Evolutionary conservation across 1,140 invertebrate genomes (phyloP).

Genomic region (Lordiphosa mommai): DNA sequence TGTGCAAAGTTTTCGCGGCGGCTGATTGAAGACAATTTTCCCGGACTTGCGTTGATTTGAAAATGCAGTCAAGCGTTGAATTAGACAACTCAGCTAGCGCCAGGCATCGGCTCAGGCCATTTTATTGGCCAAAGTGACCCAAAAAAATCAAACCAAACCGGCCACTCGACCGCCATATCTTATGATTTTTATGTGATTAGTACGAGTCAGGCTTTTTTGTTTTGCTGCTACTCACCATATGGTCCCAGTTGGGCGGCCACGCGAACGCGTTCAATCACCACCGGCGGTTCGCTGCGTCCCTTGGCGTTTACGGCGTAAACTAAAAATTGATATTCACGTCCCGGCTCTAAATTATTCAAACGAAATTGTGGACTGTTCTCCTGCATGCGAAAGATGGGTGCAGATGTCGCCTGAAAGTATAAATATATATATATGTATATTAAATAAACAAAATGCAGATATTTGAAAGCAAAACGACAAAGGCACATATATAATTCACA

Average conservation of each 20-base stretch:
- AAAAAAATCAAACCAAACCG: slow-evolving; percentile 15
- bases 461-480: slow-evolving; percentile 12
- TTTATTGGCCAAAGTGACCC: slow-evolving; percentile 65
- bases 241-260: slow-evolving; percentile 80
- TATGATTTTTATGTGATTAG: slow-evolving; percentile 56
- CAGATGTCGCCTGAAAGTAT: slow-evolving; percentile 79
- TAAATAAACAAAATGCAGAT: neutral
- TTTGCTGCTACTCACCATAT: slow-evolving; percentile 68
- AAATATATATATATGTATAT: slow-evolving; percentile 16
- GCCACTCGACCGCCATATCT: slow-evolving; percentile 42
- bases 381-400: slow-evolving; percentile 82
- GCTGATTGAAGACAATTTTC: slow-evolving; percentile 74
- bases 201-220: slow-evolving; percentile 14
- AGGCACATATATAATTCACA: slow-evolving; percentile 50
- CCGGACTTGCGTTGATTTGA: slow-evolving; percentile 75
- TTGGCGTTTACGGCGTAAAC: slow-evolving; percentile 87
- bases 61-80: slow-evolving; percentile 74
- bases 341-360: slow-evolving; percentile 84
- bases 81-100: slow-evolving; percentile 56
- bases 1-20: slow-evolving; percentile 69
- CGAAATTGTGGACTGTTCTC: slow-evolving; percentile 84
- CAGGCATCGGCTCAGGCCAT: slow-evolving; percentile 14
- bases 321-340: slow-evolving; percentile 84
- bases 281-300: slow-evolving; percentile 84
- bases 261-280: slow-evolving; percentile 82